Base-by-base conservation (phyloP, 1,140 invertebrate genomes). In the Drosophila persimilis region DNA sequence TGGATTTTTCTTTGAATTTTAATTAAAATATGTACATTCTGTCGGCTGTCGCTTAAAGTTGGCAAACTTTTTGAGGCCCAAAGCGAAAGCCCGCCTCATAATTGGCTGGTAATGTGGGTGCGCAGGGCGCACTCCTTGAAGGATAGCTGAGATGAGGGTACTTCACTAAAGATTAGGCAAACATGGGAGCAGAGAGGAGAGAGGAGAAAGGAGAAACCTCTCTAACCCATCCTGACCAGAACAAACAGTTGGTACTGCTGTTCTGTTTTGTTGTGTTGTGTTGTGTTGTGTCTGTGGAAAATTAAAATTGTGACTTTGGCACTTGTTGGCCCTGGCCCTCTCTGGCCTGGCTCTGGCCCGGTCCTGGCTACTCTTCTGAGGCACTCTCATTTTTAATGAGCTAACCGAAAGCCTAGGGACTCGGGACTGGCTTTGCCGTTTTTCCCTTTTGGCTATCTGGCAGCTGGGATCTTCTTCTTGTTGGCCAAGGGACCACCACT, bases 221-320 rank as follows among this genome's bases (percentile, higher is more conserved):
- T 43, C 24, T 46, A 45, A 66, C 41, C 59, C 59, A 44, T 62
- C 43, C 31, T 17, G 50, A n/a, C 46, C 58, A 22, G 9, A 45
- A 29, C 48, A 41, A 64, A 60, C 48, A 31, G 29, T 56, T 3
- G 17, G 17, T 13, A 60, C 41, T 29, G 17, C 17, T 47, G 55
- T 46, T 50, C 69, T 58, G 17, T 35, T 9, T 3, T 35, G 8
- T 7, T 29, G 0, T 11, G 31, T 35, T 35, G 9, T 35, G 31
- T 29, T 47, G 51, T 46, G 48, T 54, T 69, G n/a, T 60, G 70
- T 83, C 72, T 61, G 17, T 57, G 64, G 48, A 46, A 88, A 88
- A 88, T 86, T 77, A 86, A 88, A 86, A 86, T 74, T 74, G 77
- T 86, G 78, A 78, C 81, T 88, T 85, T 81, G 62, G 83, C 81